phyloP scores from a whole-genome alignment of 1,140 invertebrate species.

The Druon quercuslanigerum region DNA sequence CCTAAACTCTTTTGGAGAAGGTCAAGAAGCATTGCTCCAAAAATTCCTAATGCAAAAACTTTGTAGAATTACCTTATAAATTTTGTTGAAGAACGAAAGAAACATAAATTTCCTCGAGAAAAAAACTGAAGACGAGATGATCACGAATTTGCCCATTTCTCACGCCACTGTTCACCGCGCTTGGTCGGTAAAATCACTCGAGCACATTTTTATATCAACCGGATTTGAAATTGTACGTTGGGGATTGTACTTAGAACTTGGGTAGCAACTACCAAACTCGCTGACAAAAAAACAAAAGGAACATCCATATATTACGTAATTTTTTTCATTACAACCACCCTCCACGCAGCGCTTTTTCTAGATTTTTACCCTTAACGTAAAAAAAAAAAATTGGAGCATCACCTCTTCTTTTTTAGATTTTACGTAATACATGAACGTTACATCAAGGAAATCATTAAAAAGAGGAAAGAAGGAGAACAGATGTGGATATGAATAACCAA shows the following conservation, averaged over 20 bases:
- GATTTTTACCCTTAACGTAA: too few species aligned
- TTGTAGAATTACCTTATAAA: too few species aligned
- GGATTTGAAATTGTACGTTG: conserved; percentile 17
- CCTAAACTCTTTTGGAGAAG: too few species aligned
- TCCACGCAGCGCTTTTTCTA: conserved; percentile 32
- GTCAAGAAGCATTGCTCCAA: too few species aligned
- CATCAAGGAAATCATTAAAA: conserved; percentile 32
- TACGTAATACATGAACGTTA: conserved; percentile 46
- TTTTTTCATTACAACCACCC: conserved; percentile 45
- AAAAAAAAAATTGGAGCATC: too few species aligned
- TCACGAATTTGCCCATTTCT: conserved; percentile 24
- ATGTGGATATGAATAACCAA: not conserved
- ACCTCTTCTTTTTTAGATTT: conserved; percentile 28
- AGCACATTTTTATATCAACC: conserved; percentile 20
- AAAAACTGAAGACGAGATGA: not conserved
- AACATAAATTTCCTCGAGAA: not conserved
- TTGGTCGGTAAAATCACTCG: conserved; percentile 30
- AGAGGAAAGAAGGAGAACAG: not conserved
- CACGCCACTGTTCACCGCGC: conserved; percentile 27
- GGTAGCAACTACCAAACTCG: conserved; percentile 25
- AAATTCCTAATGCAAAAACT: too few species aligned
- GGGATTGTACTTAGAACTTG: not conserved
- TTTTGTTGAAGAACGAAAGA: not conserved
- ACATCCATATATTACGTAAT: conserved; percentile 3
- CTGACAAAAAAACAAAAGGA: not conserved